A percentile compares a stretch with the other conserved stretches of the same genome.
Conservation (phyloP, 2,888 invertebrate genomes). For the Rhaphigaster nebulosa region DNA sequence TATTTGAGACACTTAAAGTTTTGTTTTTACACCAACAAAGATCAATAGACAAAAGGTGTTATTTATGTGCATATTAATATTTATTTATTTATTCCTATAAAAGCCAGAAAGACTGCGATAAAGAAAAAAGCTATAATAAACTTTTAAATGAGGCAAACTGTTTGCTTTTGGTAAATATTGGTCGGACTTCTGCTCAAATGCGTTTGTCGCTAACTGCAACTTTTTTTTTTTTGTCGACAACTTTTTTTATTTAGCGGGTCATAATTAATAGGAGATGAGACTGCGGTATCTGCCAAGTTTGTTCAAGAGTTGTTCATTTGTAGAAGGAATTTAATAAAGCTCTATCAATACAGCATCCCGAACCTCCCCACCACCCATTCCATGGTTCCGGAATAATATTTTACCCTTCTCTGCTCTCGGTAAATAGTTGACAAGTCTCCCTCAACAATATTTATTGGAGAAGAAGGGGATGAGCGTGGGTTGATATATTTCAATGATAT, state of each 20-base stretch:
- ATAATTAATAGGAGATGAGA: background rate
- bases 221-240: background rate
- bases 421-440: background rate
- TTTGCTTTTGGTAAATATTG: background rate
- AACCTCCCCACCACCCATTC: background rate
- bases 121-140: background rate
- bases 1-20: too few relatives aligned
- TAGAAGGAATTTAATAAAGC: conserved; percentile 6
- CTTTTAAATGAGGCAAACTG: background rate
- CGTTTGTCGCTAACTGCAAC: background rate
- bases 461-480: background rate
- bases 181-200: background rate
- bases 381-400: background rate
- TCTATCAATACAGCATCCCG: background rate
- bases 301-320: conserved; percentile 9
- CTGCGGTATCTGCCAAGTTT: background rate
- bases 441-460: background rate
- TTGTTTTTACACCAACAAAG: too few relatives aligned
- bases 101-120: too few relatives aligned
- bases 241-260: background rate
- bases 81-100: too few relatives aligned
- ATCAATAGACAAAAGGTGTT: too few relatives aligned
- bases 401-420: background rate
- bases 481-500: background rate
- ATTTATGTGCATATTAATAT: too few relatives aligned